Percentiles rank a stretch among this genome's conserved stretches.
These are phyloP conservation scores for Mormyrus hasselquistii DNA, from an alignment of 2,797 vertebrate genomes.

Conservation along the genomic window DNA sequence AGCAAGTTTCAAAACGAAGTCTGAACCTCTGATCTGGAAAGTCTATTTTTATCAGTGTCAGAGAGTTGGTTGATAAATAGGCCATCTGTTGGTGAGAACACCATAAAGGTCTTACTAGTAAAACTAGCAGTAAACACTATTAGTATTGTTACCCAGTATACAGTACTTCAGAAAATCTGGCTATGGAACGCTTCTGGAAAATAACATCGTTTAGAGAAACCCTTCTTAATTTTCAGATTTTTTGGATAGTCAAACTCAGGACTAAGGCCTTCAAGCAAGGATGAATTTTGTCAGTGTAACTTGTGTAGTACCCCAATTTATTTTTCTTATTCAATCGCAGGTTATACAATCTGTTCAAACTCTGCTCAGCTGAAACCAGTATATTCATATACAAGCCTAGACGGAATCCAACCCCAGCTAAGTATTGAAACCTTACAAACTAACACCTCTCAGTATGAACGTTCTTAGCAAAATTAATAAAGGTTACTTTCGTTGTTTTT, in stretches of 20 bases:
- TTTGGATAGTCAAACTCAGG: not conserved
- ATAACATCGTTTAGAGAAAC: not conserved
- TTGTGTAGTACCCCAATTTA: not conserved
- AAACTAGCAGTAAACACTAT: constrained; percentile 8
- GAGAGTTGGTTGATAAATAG: constrained; percentile 27
- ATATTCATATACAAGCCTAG: not conserved
- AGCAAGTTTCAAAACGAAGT: constrained; percentile 20
- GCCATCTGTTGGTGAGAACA: constrained; percentile 28
- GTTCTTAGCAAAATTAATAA: not conserved
- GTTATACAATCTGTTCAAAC: not conserved
- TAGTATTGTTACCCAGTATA: not conserved
- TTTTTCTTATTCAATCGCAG: not conserved
- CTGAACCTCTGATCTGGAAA: constrained; percentile 24
- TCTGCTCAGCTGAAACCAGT: not conserved
- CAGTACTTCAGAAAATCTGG: not conserved
- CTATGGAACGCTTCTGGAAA: not conserved
- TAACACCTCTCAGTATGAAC: not conserved
- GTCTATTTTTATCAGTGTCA: constrained; percentile 32
- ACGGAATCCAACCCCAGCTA: not conserved
- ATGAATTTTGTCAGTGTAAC: not conserved
- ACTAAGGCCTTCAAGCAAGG: not conserved
- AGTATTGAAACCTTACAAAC: not conserved
- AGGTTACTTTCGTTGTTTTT: not conserved
- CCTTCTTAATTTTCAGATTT: not conserved
- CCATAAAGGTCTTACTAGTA: not conserved